phyloP scores from a whole-genome alignment of 2,888 invertebrate species.

The Ormia ochracea region DNA sequence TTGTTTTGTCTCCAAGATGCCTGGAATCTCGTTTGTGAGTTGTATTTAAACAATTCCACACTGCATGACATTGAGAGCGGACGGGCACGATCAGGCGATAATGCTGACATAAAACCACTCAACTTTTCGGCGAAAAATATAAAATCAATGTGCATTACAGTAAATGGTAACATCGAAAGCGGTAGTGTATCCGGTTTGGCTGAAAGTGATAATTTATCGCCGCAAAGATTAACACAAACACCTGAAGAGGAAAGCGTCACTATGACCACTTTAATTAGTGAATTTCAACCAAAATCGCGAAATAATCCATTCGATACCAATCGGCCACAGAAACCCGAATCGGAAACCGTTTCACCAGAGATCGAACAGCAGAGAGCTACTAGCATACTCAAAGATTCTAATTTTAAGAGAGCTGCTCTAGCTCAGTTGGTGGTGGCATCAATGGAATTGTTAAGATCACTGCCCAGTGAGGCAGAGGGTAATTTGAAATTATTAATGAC shows the following conservation, averaged over 20 bases:
- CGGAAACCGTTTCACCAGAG: slow-evolving; percentile 86
- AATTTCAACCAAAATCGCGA: slow-evolving; percentile 76
- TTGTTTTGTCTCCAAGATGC: slow-evolving; percentile 81
- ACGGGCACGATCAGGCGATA: slow-evolving; percentile 64
- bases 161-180: slow-evolving; percentile 68
- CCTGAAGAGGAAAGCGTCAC: slow-evolving; percentile 75
- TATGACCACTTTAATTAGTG: slow-evolving; percentile 76
- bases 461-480: slow-evolving; percentile 81
- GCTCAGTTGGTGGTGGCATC: slow-evolving; percentile 91
- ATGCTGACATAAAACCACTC: slow-evolving; percentile 60
- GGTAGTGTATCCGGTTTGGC: slow-evolving; percentile 64
- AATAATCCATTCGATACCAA: slow-evolving; percentile 76
- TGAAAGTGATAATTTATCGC: slow-evolving; percentile 66
- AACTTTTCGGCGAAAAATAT: slow-evolving; percentile 62
- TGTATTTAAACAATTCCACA: slow-evolving; percentile 78
- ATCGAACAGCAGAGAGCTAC: slow-evolving; percentile 88
- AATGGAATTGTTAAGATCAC: slow-evolving; percentile 84
- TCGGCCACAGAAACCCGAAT: slow-evolving; percentile 74
- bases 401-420: slow-evolving; percentile 89
- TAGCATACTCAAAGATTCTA: slow-evolving; percentile 91
- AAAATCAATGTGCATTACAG: slow-evolving; percentile 68
- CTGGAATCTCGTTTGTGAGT: slow-evolving; percentile 81
- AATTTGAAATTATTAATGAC: slow-evolving; percentile 76
- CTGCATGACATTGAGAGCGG: slow-evolving; percentile 75
- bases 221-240: slow-evolving; percentile 68